phyloP scores from a whole-genome alignment of 2,888 invertebrate species.

The Boloria euphrosyne region DNA sequence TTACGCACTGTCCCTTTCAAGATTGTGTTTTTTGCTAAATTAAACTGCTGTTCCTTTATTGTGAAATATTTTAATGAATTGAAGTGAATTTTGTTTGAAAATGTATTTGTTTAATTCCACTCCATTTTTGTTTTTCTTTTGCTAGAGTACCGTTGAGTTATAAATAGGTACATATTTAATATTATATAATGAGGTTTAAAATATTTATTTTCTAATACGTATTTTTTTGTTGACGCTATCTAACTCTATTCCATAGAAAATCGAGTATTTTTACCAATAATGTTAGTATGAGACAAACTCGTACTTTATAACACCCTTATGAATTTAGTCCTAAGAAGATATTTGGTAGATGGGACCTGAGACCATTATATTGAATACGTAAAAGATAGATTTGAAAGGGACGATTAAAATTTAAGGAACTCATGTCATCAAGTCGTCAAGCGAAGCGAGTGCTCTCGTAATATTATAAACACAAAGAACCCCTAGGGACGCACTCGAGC shows the following conservation, averaged over 20 bases:
- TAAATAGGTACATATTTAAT: too few relatives aligned
- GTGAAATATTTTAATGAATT: conserved; percentile 1
- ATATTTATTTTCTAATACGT: too few relatives aligned
- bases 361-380: conserved; percentile 32
- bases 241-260: conserved; percentile 42
- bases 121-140: too few relatives aligned
- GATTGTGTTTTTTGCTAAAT: conserved; percentile 11
- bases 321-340: conserved; percentile 26
- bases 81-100: neutral
- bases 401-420: conserved; percentile 7
- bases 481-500: too few relatives aligned
- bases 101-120: neutral
- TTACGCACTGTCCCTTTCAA: conserved; percentile 8
- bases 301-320: conserved; percentile 31
- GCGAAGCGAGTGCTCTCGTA: too few relatives aligned
- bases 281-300: conserved; percentile 41
- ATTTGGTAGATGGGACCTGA: conserved; percentile 22
- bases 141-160: too few relatives aligned
- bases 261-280: conserved; percentile 52
- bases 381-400: conserved; percentile 16
- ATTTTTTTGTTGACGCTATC: conserved; percentile 44
- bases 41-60: conserved; percentile 2
- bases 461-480: too few relatives aligned
- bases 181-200: too few relatives aligned
- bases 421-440: too few relatives aligned